Conservation (phyloP, 2,888 invertebrate species). For the Actias luna region DNA sequence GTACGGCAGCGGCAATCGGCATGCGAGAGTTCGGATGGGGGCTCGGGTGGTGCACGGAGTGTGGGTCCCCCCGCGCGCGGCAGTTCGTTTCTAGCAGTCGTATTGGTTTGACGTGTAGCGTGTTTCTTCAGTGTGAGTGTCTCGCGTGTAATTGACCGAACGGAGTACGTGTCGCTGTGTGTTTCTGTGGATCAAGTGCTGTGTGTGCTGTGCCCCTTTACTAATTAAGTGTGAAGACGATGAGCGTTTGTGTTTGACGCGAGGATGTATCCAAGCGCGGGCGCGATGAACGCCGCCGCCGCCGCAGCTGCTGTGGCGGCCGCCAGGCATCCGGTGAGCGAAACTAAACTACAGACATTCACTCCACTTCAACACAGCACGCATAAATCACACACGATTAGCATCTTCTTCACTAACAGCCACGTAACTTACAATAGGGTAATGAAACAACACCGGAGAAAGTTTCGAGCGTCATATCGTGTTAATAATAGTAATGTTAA, state of each 20-base stretch:
- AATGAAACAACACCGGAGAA: conserved; percentile 9
- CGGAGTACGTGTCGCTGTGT: conserved; percentile 56
- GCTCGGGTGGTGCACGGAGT: conserved; percentile 48
- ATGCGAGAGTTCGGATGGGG: conserved; percentile 63
- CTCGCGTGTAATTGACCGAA: conserved; percentile 68
- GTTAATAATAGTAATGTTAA: conserved; percentile 3
- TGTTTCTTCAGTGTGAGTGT: conserved; percentile 36
- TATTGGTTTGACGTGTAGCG: conserved; percentile 45
- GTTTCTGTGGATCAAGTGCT: conserved; percentile 67
- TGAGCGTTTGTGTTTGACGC: conserved; percentile 77
- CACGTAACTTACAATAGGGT: conserved; percentile 3
- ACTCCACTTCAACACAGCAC: conserved; percentile 2
- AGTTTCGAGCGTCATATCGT: conserved; percentile 11
- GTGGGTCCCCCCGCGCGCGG: conserved; percentile 48
- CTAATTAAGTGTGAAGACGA: conserved; percentile 63
- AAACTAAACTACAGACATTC: background rate
- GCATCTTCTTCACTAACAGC: conserved; percentile 5
- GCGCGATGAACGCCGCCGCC: conserved; percentile 91
- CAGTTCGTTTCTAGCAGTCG: conserved; percentile 65
- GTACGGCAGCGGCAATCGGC: conserved; percentile 70
- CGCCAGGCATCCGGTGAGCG: conserved; percentile 90
- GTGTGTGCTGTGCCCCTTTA: conserved; percentile 69
- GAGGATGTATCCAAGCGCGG: conserved; percentile 92
- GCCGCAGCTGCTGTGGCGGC: conserved; percentile 92
- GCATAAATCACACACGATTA: conserved; percentile 11